phyloP scores from a whole-genome alignment of 2,113 vertebrate species.

The Syrmaticus mikado region DNA sequence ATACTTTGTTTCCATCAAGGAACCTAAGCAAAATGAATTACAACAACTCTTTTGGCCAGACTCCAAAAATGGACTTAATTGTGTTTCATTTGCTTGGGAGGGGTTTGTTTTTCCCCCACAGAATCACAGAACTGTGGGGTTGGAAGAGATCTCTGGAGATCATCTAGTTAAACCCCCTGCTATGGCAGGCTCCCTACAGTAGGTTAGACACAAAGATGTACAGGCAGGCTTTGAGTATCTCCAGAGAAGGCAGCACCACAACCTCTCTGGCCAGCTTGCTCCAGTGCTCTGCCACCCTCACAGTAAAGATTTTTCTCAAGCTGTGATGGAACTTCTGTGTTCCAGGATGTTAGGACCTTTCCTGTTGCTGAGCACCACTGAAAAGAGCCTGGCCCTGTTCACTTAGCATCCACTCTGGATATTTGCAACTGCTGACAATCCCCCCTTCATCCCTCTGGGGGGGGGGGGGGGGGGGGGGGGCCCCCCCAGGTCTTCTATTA shows the following conservation, averaged over 20 bases:
- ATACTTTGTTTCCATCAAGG: background rate
- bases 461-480: no score
- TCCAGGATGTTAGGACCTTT: background rate
- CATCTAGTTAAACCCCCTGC: background rate
- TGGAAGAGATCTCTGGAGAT: background rate
- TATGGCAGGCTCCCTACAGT: background rate
- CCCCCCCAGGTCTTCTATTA: no score
- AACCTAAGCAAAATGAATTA: background rate
- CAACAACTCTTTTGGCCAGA: background rate
- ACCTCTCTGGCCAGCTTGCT: background rate
- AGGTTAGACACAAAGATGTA: background rate
- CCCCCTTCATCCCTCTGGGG: no score
- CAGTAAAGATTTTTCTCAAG: background rate
- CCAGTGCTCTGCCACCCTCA: background rate
- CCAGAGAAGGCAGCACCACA: background rate
- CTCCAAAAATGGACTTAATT: background rate
- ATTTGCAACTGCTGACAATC: background rate
- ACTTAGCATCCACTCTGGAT: background rate
- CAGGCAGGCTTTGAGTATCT: background rate
- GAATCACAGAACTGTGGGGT: background rate
- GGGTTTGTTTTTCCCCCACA: background rate
- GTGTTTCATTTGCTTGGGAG: background rate
- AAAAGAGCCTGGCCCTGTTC: background rate
- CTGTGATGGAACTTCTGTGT: background rate
- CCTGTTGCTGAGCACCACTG: background rate